Conservation (phyloP, 2,113 vertebrate species). For the Hydrochoerus hydrochaeris region DNA sequence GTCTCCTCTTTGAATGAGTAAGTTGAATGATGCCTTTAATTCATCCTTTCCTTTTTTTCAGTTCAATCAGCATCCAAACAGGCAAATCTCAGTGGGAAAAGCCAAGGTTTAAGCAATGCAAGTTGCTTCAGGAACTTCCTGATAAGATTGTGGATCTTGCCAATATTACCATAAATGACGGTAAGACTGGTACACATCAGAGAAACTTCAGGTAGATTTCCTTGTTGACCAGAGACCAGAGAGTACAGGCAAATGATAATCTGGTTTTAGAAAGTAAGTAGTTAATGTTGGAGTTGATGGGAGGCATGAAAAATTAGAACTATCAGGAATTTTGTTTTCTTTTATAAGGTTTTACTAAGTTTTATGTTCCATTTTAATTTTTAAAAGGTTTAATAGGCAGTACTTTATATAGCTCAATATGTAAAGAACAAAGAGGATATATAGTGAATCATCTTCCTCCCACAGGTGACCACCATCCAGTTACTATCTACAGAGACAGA, state of each 20-base stretch:
- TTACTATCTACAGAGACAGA: background rate
- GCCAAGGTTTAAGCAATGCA: constrained; percentile 86
- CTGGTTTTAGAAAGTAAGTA: background rate
- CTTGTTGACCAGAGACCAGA: constrained; percentile 23
- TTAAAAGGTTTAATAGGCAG: background rate
- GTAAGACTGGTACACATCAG: constrained; percentile 82
- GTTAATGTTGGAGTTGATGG: background rate
- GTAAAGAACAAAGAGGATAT: background rate
- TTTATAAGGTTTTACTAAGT: background rate
- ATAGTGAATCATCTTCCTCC: background rate
- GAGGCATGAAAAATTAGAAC: background rate
- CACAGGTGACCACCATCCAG: background rate
- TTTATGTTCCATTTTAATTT: constrained; percentile 51
- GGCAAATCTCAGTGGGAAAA: constrained; percentile 87
- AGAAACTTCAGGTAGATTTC: background rate
- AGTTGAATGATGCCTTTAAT: background rate
- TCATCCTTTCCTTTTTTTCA: constrained; percentile 71
- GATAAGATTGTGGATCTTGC: constrained; percentile 87
- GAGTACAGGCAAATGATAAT: background rate
- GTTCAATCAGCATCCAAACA: constrained; percentile 78
- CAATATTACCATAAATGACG: constrained; percentile 87
- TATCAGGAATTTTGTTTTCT: background rate
- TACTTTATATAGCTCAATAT: background rate
- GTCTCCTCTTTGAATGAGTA: background rate
- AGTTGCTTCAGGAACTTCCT: constrained; percentile 82